These are phyloP conservation scores for Bolinopsis microptera DNA, from an alignment of 37 sponge, comb jelly and placozoan genomes.

Conservation along the genomic window DNA sequence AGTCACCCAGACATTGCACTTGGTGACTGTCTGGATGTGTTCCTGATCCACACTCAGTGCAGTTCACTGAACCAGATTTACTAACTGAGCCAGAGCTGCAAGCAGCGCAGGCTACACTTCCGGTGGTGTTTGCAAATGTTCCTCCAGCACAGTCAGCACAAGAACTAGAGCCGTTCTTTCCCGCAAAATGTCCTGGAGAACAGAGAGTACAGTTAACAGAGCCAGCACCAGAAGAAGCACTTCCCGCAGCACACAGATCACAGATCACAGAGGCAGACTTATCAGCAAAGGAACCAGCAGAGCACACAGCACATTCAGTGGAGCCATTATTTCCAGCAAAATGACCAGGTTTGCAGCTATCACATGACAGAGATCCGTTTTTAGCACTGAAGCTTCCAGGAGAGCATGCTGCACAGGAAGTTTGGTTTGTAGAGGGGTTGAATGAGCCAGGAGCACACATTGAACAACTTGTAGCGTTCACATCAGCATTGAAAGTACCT, in stretches of 20 bases:
- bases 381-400: neutral
- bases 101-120: neutral
- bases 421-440: conserved; percentile 2
- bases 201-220: neutral
- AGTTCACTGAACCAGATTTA: neutral
- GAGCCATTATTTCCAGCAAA: neutral
- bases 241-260: neutral
- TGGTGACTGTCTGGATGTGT: neutral
- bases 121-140: neutral
- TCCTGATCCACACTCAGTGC: neutral
- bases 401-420: neutral
- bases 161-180: neutral
- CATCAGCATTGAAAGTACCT: neutral
- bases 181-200: neutral
- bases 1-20: neutral
- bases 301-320: neutral
- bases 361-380: neutral
- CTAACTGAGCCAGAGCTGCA: neutral
- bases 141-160: neutral
- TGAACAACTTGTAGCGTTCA: neutral
- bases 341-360: neutral
- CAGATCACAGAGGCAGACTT: conserved; percentile 1
- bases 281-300: neutral
- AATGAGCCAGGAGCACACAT: neutral
- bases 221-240: neutral